Evolutionary conservation across 2,113 vertebrate genomes (phyloP).

Genomic region (Dinomys branickii): DNA sequence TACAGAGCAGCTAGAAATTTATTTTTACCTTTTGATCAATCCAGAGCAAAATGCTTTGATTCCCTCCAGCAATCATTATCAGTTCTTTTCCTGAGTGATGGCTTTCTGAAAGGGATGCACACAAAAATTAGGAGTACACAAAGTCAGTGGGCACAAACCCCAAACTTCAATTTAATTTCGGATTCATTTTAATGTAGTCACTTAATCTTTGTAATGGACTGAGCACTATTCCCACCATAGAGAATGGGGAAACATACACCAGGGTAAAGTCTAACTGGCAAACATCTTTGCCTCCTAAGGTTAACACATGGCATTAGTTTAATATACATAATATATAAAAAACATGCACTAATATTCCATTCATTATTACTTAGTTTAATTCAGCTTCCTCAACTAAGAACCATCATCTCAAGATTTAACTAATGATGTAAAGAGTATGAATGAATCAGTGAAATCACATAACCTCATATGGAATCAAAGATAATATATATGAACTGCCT

Average conservation of each 20-base stretch:
- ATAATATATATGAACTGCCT: not conserved
- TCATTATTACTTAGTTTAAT: slow-evolving; percentile 26
- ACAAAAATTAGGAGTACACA: not conserved
- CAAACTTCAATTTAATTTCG: not conserved
- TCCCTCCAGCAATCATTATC: slow-evolving; percentile 75
- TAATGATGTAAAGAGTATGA: not conserved
- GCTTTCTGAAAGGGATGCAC: slow-evolving; percentile 59
- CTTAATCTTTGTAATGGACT: slow-evolving; percentile 15
- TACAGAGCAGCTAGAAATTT: not conserved
- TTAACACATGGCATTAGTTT: not conserved
- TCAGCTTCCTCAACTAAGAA: not conserved
- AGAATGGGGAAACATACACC: not conserved
- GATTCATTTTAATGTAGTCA: not conserved
- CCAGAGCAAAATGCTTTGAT: slow-evolving; percentile 77
- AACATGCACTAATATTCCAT: not conserved
- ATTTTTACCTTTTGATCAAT: slow-evolving; percentile 67
- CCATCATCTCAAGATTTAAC: not conserved
- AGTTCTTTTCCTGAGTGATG: slow-evolving; percentile 58
- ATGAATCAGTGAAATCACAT: not conserved
- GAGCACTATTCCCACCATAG: not conserved
- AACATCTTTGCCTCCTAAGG: not conserved
- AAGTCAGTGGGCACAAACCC: not conserved
- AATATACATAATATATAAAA: not conserved
- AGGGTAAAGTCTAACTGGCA: not conserved
- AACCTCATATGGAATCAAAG: not conserved